Conservation (phyloP, 1,140 invertebrate genomes). For the Nomia melanderi region DNA sequence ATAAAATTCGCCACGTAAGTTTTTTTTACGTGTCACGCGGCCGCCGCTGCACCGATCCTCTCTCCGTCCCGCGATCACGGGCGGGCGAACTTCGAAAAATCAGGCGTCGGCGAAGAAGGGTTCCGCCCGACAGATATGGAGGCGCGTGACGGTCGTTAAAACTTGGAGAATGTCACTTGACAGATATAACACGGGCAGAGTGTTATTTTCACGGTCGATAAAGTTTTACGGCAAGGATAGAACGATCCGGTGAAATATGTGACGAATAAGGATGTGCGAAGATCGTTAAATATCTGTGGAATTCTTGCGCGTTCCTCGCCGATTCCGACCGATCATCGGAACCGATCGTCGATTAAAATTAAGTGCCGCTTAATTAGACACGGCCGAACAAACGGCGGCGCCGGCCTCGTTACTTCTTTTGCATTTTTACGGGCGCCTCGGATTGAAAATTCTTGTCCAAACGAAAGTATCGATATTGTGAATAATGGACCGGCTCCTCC, state of each 20-base stretch:
- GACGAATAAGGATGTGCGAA: slow-evolving; percentile 39
- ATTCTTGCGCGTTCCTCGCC: not conserved
- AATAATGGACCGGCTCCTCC: not conserved
- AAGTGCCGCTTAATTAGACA: not conserved
- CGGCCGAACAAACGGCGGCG: not conserved
- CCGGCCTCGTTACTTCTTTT: not conserved
- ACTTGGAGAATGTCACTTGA: slow-evolving; percentile 45
- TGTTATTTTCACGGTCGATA: slow-evolving; percentile 51
- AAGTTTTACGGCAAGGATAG: slow-evolving; percentile 45
- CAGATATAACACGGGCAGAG: slow-evolving; percentile 42
- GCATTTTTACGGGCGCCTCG: not conserved
- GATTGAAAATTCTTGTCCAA: not conserved
- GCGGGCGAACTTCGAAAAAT: slow-evolving; percentile 10
- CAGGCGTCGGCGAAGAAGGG: not conserved
- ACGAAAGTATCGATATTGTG: no score
- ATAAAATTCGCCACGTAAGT: slow-evolving; percentile 5
- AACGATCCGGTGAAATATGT: slow-evolving; percentile 44
- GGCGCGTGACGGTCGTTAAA: slow-evolving; percentile 46
- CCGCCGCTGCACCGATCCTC: not conserved
- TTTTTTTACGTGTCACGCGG: no score
- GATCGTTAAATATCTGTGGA: slow-evolving; percentile 40
- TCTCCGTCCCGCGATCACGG: not conserved
- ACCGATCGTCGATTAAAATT: slow-evolving; percentile 4
- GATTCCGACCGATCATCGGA: not conserved
- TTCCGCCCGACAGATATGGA: slow-evolving; percentile 9